Evolutionary conservation across 2,113 vertebrate genomes (phyloP).

Genomic region (Ranitomeya imitator): DNA sequence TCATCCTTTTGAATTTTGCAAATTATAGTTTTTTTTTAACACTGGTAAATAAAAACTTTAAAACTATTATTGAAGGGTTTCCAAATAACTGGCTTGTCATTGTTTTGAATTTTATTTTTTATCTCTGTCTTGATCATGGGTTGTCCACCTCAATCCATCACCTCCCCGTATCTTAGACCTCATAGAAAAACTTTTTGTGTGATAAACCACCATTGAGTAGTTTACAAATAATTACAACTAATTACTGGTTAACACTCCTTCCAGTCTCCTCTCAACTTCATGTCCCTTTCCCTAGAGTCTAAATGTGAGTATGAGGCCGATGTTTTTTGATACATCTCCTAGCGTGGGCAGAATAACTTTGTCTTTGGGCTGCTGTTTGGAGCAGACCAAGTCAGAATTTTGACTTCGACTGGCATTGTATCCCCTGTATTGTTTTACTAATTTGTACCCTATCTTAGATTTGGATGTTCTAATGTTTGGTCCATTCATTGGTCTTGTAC

Average conservation of each 20-base stretch:
- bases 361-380: background rate
- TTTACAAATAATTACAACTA: background rate
- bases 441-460: background rate
- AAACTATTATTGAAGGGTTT: background rate
- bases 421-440: background rate
- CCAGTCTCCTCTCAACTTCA: background rate
- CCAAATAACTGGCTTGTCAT: background rate
- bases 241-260: background rate
- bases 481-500: constrained; percentile 5
- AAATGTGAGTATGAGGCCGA: background rate
- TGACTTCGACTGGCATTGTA: background rate
- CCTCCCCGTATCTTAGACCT: background rate
- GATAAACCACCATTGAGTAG: background rate
- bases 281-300: background rate
- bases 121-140: background rate
- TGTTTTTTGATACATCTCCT: background rate
- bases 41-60: background rate
- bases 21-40: background rate
- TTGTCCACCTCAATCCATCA: background rate
- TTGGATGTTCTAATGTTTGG: background rate
- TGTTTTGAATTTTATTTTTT: background rate
- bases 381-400: background rate
- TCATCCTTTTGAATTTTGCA: background rate
- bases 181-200: background rate
- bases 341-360: background rate